These are phyloP conservation scores for Sepioteuthis lessoniana DNA, from an alignment of 2,888 invertebrate species.

Conservation along the genomic window DNA sequence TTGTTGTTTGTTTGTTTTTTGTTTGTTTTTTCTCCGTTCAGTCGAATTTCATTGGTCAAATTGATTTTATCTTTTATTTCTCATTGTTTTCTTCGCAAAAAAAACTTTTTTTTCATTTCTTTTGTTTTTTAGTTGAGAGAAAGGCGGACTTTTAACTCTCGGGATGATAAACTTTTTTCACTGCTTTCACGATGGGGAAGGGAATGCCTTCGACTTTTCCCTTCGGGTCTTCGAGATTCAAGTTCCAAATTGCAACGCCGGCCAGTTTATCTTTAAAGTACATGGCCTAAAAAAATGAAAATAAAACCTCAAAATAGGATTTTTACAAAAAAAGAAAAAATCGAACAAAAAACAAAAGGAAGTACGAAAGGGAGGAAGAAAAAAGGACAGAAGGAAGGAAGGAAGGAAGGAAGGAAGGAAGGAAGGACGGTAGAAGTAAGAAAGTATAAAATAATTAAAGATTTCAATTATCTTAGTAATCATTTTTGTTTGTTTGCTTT, in stretches of 20 bases:
- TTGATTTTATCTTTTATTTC: not conserved
- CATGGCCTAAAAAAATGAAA: not conserved
- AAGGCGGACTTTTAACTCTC: not conserved
- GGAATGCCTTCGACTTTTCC: not conserved
- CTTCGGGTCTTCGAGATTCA: slow-evolving; percentile 7
- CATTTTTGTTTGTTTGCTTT: too few species aligned
- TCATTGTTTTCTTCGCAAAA: not conserved
- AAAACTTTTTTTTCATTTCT: not conserved
- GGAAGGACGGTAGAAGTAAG: too few species aligned
- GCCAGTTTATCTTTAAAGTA: not conserved
- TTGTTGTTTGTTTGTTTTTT: too few species aligned
- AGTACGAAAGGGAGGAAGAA: too few species aligned
- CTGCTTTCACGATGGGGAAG: slow-evolving; percentile 1
- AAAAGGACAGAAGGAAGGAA: too few species aligned
- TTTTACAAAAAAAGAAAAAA: not conserved
- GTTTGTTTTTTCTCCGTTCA: too few species aligned
- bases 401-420: too few species aligned
- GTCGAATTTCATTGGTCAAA: not conserved
- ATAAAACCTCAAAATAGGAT: not conserved
- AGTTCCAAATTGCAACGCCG: slow-evolving; percentile 17
- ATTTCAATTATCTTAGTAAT: too few species aligned
- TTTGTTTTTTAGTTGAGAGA: not conserved
- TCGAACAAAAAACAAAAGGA: not conserved
- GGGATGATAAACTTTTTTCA: not conserved
- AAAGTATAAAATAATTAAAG: not conserved